Conservation (phyloP, 2,888 invertebrate genomes). For the Leucozona laternaria region DNA sequence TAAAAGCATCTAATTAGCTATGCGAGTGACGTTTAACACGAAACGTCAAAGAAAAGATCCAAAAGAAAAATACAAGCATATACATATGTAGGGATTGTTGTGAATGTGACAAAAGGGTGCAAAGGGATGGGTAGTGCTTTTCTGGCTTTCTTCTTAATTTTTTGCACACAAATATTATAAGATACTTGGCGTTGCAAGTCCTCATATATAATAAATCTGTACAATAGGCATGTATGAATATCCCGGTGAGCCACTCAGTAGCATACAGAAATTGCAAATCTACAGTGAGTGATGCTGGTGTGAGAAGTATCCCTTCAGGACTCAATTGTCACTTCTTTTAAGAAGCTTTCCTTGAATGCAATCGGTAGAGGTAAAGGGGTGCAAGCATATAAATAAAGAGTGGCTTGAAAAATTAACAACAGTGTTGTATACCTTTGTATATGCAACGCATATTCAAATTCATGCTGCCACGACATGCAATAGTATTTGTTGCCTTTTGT, state of each 20-base stretch:
- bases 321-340: slow-evolving; percentile 71
- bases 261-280: slow-evolving; percentile 41
- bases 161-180: slow-evolving; percentile 51
- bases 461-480: slow-evolving; percentile 19
- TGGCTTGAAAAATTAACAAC: slow-evolving; percentile 17
- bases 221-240: neutral
- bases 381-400: neutral
- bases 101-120: slow-evolving; percentile 25
- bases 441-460: neutral
- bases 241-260: slow-evolving; percentile 65
- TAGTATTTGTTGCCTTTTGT: slow-evolving; percentile 58
- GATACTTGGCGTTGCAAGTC: slow-evolving; percentile 63
- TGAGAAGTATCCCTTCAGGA: slow-evolving; percentile 51
- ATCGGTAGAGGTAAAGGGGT: slow-evolving; percentile 32
- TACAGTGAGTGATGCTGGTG: slow-evolving; percentile 18
- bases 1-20: slow-evolving; percentile 73
- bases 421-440: neutral
- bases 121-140: neutral
- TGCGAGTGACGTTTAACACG: slow-evolving; percentile 64
- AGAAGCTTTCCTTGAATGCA: slow-evolving; percentile 71
- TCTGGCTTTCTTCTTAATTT: slow-evolving; percentile 40
- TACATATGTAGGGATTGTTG: slow-evolving; percentile 19
- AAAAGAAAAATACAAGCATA: slow-evolving; percentile 15
- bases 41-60: slow-evolving; percentile 53
- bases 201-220: neutral